A percentile compares a stretch with the other conserved stretches of the same genome.
Evolutionary conservation across 2,888 invertebrate genomes (phyloP).

Genomic region (Merodon equestris): DNA sequence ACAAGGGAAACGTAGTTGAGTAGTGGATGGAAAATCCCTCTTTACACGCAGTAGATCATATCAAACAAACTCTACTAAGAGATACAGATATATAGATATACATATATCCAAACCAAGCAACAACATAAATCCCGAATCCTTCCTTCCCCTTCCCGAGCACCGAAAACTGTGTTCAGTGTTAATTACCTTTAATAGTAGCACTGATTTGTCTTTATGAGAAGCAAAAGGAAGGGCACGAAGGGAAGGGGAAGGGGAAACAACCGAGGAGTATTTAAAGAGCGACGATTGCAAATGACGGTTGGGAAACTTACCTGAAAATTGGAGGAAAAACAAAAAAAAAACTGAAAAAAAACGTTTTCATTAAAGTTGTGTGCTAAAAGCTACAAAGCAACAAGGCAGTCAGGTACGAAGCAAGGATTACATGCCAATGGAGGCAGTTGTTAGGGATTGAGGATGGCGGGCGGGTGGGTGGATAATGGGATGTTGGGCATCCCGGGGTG

Average conservation of each 20-base stretch:
- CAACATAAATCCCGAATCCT: conserved; percentile 52
- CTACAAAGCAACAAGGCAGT: conserved; percentile 22
- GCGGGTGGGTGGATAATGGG: too few relatives aligned
- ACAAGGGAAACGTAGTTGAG: neutral
- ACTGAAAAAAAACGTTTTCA: conserved; percentile 54
- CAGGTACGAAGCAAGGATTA: conserved; percentile 40
- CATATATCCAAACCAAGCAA: conserved; percentile 2
- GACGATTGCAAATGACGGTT: conserved; percentile 52
- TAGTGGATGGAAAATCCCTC: conserved; percentile 5
- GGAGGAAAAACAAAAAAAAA: too few relatives aligned
- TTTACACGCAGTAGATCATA: conserved; percentile 31
- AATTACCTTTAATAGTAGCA: conserved; percentile 68
- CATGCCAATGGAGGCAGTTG: conserved; percentile 20
- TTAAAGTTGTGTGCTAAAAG: conserved; percentile 52
- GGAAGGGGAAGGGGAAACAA: conserved; percentile 15
- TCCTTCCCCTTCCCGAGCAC: conserved; percentile 23
- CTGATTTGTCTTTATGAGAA: conserved; percentile 63
- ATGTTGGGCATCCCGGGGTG: conserved; percentile 32
- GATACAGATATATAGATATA: neutral
- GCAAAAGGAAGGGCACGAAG: conserved; percentile 30
- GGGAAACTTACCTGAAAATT: conserved; percentile 62
- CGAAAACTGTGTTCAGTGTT: conserved; percentile 58
- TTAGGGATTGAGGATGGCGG: too few relatives aligned
- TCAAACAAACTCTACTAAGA: conserved; percentile 30
- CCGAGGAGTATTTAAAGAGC: conserved; percentile 51